These are phyloP conservation scores for Calonectris borealis DNA, from an alignment of 2,113 vertebrate species.

Conservation along the genomic window DNA sequence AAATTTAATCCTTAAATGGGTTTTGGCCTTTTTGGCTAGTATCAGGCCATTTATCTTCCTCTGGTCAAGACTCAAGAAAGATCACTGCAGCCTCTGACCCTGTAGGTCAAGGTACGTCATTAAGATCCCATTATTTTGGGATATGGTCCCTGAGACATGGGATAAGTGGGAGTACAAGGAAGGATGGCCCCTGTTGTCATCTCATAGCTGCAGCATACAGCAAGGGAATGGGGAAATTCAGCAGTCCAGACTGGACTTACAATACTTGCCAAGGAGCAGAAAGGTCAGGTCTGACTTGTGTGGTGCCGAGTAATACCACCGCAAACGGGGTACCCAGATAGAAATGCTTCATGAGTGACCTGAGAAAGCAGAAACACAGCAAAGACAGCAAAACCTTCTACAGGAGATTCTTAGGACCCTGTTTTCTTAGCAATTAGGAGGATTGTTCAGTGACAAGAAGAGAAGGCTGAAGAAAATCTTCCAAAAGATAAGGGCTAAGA, in stretches of 20 bases:
- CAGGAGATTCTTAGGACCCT: not conserved
- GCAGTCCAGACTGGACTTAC: not conserved
- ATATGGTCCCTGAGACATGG: not conserved
- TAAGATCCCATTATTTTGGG: not conserved
- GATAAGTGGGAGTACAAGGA: not conserved
- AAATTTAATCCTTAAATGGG: not conserved
- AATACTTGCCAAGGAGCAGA: not conserved
- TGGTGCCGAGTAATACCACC: not conserved
- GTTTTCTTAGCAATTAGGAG: not conserved
- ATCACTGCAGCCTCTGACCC: not conserved
- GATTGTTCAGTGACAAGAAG: not conserved
- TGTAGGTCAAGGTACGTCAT: not conserved
- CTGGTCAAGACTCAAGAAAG: not conserved
- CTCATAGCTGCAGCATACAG: not conserved
- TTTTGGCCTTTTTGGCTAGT: not conserved
- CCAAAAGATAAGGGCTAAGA: not conserved
- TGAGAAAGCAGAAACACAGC: not conserved
- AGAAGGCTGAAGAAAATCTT: not conserved
- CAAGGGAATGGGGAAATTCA: not conserved
- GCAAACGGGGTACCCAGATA: not conserved
- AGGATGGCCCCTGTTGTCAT: not conserved
- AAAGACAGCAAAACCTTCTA: not conserved
- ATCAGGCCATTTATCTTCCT: not conserved
- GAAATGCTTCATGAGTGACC: not conserved
- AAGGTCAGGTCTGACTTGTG: not conserved